Base-by-base conservation (phyloP, 1,140 invertebrate species). In the Archivesica marissinica region DNA sequence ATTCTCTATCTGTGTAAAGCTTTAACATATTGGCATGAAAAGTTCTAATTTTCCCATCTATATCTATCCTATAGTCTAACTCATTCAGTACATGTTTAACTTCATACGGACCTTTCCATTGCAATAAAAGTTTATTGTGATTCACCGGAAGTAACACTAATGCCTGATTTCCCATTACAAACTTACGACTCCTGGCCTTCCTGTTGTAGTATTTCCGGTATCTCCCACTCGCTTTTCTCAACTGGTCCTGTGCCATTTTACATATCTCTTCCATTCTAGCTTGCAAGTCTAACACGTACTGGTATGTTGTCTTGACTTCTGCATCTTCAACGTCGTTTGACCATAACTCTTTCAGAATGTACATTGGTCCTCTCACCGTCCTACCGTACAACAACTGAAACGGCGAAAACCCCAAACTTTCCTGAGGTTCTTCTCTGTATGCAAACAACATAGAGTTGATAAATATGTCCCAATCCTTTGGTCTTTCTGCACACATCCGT, bases 121-220 rank as follows among this genome's bases (percentile, higher is more conserved):
- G 64, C 50, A 86, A 39, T 28, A 68, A n/a, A 23, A 86, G 72
- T 35, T 89, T 86, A 50, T 89, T 89, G 28, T 85, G 30, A 17
- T 85, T 54, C 25, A 74, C 82, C 7, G 84, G 86, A 1, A 89
- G 72, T 13, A 89, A 47, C n/a, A 84, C 13, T 25, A 89, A 39
- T 15, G 88, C 86, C 35, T 75, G 72, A 25, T 89, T 76, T 17
- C 83, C 70, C 11, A 79, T 39, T 23, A 88, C 77, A 23, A 90
- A 61, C 3, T 72, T 79, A n/a, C 81, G n/a, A 0, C 20, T 47
- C 47, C 54, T 82, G 0, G 74, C 41, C 28, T 61, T 70, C 33
- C 64, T 75, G 30, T 90, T 54, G 64, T 81, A 86, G 23, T 84
- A 85, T 15, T 66, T 30, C 25, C 81, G 79, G 41, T 87, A 64